A percentile compares a stretch with the other conserved stretches of the same genome.
Conservation (phyloP, 2,888 invertebrate genomes). For the Apotomis betuletana region DNA sequence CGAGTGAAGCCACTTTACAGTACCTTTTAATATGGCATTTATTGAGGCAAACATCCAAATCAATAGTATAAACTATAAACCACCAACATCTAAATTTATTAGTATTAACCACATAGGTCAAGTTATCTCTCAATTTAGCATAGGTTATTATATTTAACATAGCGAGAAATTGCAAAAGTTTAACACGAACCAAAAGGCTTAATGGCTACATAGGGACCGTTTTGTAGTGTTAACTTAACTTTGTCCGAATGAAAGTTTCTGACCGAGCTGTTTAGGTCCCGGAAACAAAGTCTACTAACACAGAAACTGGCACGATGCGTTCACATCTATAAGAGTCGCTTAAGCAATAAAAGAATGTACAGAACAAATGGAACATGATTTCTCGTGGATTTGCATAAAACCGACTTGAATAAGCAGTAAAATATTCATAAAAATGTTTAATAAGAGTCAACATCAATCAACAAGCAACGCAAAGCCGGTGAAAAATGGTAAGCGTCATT, state of each 20-base stretch:
- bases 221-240: slow-evolving; percentile 60
- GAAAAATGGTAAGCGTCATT: slow-evolving; percentile 71
- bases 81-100: not conserved
- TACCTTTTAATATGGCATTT: too few relatives aligned
- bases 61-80: too few relatives aligned
- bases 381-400: slow-evolving; percentile 27
- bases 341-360: slow-evolving; percentile 21
- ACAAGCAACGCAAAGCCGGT: slow-evolving; percentile 57
- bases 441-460: slow-evolving; percentile 76
- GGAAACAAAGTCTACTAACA: slow-evolving; percentile 24
- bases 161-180: slow-evolving; percentile 39
- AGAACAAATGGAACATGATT: slow-evolving; percentile 32
- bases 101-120: not conserved
- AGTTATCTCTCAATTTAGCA: slow-evolving; percentile 3
- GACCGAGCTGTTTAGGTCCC: slow-evolving; percentile 65
- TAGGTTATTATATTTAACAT: slow-evolving; percentile 21
- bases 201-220: slow-evolving; percentile 57
- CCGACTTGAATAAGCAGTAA: slow-evolving; percentile 36
- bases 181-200: slow-evolving; percentile 52
- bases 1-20: too few relatives aligned
- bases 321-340: slow-evolving; percentile 19
- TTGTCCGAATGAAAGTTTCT: slow-evolving; percentile 64
- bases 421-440: slow-evolving; percentile 50
- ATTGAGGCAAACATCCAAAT: too few relatives aligned
- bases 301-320: slow-evolving; percentile 22